Evolutionary conservation across 2,113 vertebrate genomes (phyloP).

Genomic region (Mus pahari): DNA sequence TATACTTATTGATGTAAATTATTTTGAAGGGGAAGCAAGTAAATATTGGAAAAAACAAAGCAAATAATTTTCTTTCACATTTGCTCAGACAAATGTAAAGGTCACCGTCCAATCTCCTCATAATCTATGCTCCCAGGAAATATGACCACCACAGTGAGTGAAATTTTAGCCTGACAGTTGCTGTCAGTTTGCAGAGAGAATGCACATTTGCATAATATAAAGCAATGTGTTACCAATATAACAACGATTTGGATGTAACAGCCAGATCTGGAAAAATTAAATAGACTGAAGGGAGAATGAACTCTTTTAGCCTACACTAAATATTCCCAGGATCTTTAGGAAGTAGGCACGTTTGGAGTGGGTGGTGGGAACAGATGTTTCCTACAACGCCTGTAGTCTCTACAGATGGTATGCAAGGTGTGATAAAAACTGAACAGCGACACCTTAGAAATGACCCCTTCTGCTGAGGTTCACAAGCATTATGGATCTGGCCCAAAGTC

Average conservation of each 20-base stretch:
- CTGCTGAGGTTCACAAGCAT: not conserved
- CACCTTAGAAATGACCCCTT: not conserved
- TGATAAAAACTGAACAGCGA: not conserved
- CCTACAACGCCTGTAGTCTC: not conserved
- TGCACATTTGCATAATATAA: conserved; percentile 39
- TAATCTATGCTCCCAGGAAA: not conserved
- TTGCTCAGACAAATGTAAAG: conserved; percentile 67
- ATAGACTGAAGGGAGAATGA: not conserved
- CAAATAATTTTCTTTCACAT: conserved; percentile 67
- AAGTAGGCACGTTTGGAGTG: not conserved
- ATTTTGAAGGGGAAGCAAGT: conserved; percentile 62
- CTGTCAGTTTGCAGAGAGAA: not conserved
- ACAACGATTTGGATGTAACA: not conserved
- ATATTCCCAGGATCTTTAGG: not conserved
- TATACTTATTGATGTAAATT: conserved; percentile 61
- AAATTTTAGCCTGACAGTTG: conserved; percentile 33
- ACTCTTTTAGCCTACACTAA: not conserved
- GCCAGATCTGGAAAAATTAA: conserved; percentile 28
- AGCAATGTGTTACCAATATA: not conserved
- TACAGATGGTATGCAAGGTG: conserved; percentile 34
- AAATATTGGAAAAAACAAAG: conserved; percentile 64
- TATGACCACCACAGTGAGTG: not conserved
- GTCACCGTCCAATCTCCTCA: conserved; percentile 41
- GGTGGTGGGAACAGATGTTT: conserved; percentile 58
- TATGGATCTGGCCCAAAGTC: not conserved